These are phyloP conservation scores for Drosophila eohydei DNA, from an alignment of 2,888 invertebrate species.

Conservation along the genomic window DNA sequence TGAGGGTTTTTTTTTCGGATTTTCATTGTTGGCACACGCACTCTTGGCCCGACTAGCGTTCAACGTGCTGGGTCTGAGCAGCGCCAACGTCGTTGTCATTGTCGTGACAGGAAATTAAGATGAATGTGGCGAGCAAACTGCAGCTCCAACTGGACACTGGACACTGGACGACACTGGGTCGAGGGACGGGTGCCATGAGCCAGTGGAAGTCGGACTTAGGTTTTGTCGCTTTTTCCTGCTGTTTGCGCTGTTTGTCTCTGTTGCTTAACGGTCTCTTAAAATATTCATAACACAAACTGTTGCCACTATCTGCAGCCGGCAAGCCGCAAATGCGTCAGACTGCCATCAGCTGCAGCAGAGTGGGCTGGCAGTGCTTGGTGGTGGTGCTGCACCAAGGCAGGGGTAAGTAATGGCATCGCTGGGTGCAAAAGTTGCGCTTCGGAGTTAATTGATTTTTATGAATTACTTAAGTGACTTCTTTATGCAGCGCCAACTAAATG, in stretches of 20 bases:
- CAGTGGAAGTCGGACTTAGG: conserved; percentile 32
- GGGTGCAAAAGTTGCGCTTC: conserved; percentile 45
- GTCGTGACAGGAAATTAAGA: conserved; percentile 80
- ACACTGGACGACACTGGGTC: conserved; percentile 11
- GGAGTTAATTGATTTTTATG: conserved; percentile 73
- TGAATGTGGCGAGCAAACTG: conserved; percentile 80
- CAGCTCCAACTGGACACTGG: conserved; percentile 55
- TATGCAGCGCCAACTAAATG: conserved; percentile 19
- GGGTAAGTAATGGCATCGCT: conserved; percentile 43
- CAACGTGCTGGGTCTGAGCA: conserved; percentile 28
- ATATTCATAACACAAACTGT: conserved; percentile 79
- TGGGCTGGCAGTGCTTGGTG: neutral
- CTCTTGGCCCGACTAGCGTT: conserved; percentile 44
- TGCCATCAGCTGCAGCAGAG: conserved; percentile 15
- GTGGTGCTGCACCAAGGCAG: neutral
- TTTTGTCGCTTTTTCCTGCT: conserved; percentile 39
- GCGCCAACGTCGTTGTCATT: conserved; percentile 72
- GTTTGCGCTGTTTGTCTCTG: conserved; percentile 45
- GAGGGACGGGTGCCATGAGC: neutral
- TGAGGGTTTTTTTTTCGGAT: conserved; percentile 1
- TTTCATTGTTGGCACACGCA: conserved; percentile 48
- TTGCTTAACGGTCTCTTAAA: conserved; percentile 64
- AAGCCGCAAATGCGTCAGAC: conserved; percentile 50
- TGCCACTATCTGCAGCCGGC: conserved; percentile 67
- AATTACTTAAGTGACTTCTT: conserved; percentile 58